These are phyloP conservation scores for Phaenicophaeus curvirostris DNA, from an alignment of 2,797 vertebrate genomes.

Conservation along the genomic window DNA sequence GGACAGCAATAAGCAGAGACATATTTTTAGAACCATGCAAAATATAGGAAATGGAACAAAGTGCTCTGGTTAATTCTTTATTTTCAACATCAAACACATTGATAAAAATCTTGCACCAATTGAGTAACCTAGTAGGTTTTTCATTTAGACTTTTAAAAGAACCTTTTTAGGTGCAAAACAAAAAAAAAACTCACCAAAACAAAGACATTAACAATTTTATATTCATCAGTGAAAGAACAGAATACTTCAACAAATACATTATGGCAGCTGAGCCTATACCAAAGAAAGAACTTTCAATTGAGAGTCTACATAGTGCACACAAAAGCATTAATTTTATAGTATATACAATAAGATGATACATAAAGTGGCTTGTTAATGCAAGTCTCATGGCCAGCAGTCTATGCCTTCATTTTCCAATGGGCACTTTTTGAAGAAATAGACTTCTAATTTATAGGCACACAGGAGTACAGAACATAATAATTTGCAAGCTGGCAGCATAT, in stretches of 20 bases:
- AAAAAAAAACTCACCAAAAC: constrained; percentile 65
- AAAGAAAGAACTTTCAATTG: constrained; percentile 70
- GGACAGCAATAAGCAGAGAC: not conserved
- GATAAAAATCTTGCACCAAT: constrained; percentile 75
- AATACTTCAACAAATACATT: constrained; percentile 66
- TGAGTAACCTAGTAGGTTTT: constrained; percentile 52
- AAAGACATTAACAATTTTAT: constrained; percentile 59
- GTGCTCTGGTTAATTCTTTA: constrained; percentile 71
- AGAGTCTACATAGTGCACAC: constrained; percentile 70
- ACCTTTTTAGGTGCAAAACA: constrained; percentile 71
- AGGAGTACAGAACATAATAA: constrained; percentile 63
- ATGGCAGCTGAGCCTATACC: constrained; percentile 66
- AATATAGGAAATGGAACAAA: not conserved
- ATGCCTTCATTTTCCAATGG: constrained; percentile 62
- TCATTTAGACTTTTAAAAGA: constrained; percentile 22
- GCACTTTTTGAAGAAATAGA: constrained; percentile 65
- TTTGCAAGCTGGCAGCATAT: constrained; percentile 74
- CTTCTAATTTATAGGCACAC: constrained; percentile 67
- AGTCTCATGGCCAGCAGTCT: constrained; percentile 71
- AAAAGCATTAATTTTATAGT: constrained; percentile 56
- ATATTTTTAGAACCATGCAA: not conserved
- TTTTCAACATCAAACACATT: constrained; percentile 79
- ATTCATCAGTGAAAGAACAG: constrained; percentile 61
- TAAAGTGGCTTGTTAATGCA: constrained; percentile 76
- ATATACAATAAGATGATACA: constrained; percentile 64